Evolutionary conservation across 2,888 invertebrate species (phyloP), one percentile per base, ranked within the genome.

Genomic region (Eristalis intricaria): DNA sequence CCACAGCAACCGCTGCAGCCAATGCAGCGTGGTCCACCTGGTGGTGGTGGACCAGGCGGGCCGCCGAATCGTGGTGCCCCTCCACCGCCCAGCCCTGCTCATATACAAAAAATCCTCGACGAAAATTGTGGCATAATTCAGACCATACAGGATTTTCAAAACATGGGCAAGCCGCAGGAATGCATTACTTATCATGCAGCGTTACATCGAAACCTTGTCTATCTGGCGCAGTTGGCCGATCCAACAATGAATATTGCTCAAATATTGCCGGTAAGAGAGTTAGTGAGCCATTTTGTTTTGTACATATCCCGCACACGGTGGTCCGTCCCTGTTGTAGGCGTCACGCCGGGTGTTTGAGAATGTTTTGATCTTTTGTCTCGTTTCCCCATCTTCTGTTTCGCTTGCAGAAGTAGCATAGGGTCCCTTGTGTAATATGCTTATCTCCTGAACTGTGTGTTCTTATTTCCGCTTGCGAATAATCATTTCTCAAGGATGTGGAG

Each of bases 41-140:
- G 89, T 10, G 89, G 90, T 1, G 89, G 89, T 22, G 91, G 91
- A 66, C 90, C 90, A 50, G 91, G 90, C 11, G 89, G 90, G 19
- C 95, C 88, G 94, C 89, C 90, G 5, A 90, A 90, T 84, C 94
- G 95, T 89, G 94, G 95, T 56, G 94, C 94, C 64, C 94, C 95
- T 79, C 95, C 95, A 84, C 96, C 97, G 70, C 96, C 97, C 60
- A 97, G 95, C 92, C 96, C 97, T 84, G 96, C 96, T 68, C 97
- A 97, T 93, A 97, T 98, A 90, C 98, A 98, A 93, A 98, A 99
- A 95, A 96, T 99, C 95, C 94, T 99, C 84, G 99, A 99, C 94
- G 99, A 99, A 94, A 99, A 99, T 93, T 97, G 97, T 90, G 98
- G 98, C 92, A 94, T 99, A 63, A 99, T 99, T 90, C 98, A 99